These are phyloP conservation scores for Apis mellifera DNA, from an alignment of 1,140 invertebrate species.

Conservation along the genomic window DNA sequence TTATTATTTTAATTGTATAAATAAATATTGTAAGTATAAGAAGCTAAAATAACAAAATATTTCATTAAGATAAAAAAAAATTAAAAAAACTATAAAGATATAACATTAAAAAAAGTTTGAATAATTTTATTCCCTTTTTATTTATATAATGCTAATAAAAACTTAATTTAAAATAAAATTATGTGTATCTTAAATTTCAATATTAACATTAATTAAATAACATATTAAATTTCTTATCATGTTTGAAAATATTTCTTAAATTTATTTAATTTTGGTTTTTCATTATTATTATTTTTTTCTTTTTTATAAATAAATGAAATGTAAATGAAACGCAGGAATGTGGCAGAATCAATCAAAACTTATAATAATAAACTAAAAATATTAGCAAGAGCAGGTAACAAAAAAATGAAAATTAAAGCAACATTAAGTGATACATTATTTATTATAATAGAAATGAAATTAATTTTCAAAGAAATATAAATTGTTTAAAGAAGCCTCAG, in stretches of 20 bases:
- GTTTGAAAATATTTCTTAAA: neutral
- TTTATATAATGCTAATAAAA: neutral
- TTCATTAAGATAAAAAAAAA: constrained; percentile 25
- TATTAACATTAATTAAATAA: neutral
- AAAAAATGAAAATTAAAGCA: constrained; percentile 57
- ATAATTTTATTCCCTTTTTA: constrained; percentile 5
- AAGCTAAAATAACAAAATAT: constrained; percentile 47
- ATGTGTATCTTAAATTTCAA: neutral
- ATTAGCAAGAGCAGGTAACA: constrained; percentile 74
- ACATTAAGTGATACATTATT: constrained; percentile 33
- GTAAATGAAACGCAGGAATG: constrained; percentile 61
- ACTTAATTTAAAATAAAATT: constrained; percentile 24
- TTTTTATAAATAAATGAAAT: constrained; percentile 45
- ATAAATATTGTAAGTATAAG: constrained; percentile 8
- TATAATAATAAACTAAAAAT: constrained; percentile 53
- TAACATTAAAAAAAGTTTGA: neutral
- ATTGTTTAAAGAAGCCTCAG: constrained; percentile 76
- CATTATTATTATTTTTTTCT: neutral
- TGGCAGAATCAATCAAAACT: constrained; percentile 69
- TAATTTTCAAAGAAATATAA: constrained; percentile 46
- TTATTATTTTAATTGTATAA: neutral
- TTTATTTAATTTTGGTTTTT: constrained; percentile 13
- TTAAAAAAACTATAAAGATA: constrained; percentile 8
- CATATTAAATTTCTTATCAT: constrained; percentile 6
- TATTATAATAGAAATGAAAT: constrained; percentile 48